Base-by-base conservation (phyloP, 2,888 invertebrate species). In the Clivina fossor region DNA sequence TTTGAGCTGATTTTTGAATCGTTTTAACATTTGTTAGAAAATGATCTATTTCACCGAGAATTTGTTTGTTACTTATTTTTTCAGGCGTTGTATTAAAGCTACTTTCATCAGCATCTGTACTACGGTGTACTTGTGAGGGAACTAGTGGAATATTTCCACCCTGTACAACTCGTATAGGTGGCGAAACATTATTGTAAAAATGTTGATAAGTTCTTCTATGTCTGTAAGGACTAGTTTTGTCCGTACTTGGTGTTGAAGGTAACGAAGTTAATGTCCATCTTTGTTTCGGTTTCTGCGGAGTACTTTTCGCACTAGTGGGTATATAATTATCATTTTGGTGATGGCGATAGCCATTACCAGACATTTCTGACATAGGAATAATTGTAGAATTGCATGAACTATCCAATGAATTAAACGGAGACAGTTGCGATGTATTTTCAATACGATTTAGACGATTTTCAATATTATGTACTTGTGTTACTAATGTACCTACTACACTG, bases 401-500 rank as follows among this genome's bases (percentile, higher is more conserved):
- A 24, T 60, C 64, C 18, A 61, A 35, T 22, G 65, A 61, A 60
- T 66, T 70, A 18, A 62, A 58, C 59, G 16, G 20, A 18, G 50
- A 50, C 15, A 18, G 9, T 35, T 69, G 68, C 3, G 69, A 67
- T 16, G 71, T 71, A 20, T 69, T 73, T 66, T 80, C 79, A 22
- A 81, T 79, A 2, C 71, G 69, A 48, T 69, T 71, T 20, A 81
- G 70, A 43, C 80, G 71, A 59, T 66, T 71, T 64, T 80, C 78
- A 41, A 81, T 76, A 41, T 79, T 74, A 68, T 80, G 81, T 28
- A 87, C 79, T 58, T 84, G 82, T 37, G 79, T 78, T 33, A 86
- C 81, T 61, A 85, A 78, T 63, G 76, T 78, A 41, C 82, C 81
- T 35, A 86, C 80, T 62, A 84, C 80, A 33, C 79, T 78, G 60